Base-by-base conservation (phyloP, 2,113 vertebrate species). In the Phoxinus phoxinus region DNA sequence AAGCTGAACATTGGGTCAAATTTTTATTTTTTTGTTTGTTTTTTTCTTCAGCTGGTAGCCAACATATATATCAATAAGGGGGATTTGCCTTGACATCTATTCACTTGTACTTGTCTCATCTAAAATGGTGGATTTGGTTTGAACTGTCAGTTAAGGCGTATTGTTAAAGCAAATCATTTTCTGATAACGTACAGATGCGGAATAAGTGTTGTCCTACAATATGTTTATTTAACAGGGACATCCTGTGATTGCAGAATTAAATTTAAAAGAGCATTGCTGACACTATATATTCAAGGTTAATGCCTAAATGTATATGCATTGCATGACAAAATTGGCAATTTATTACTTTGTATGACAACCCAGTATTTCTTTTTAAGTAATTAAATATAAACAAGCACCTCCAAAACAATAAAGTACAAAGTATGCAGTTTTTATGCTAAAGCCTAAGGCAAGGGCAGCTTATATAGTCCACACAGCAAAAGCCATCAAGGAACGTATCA, bases 401-500 rank as follows among this genome's bases (percentile, higher is more conserved):
- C 46, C 71, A 61, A 76, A 84, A 46, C 53, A 74, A 76, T 35
- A 44, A 81, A 77, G 76, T 85, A 82, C 27, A 35, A 63, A 81
- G 35, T 35, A 73, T 83, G 75, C 74, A 67, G 59, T 58, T 61
- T 81, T 83, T 79, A 86, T 79, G 30, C 30, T 35, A 76, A 86
- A 59, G 73, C 84, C 74, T 78, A 2, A 46, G 87, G 87, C 86
- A 90, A 89, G 82, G 86, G 82, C 86, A 85, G 53, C 41, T 80
- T 84, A 32, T 84, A 25, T 69, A 65, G 32, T 79, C 74, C 51
- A 78, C 81, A 78, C 21, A 84, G 78, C 73, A 84, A 69, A 84
- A 89, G 77, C 78, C 81, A 76, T 89, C 56, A 81, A 69, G 75
- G 19, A 80, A 61, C 61, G 13, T 58, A 76, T 82, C 59, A 77